Evolutionary conservation across 2,797 vertebrate species (phyloP), one percentile per base, ranked within the genome.

Genomic region (Melanotaenia boesemani): DNA sequence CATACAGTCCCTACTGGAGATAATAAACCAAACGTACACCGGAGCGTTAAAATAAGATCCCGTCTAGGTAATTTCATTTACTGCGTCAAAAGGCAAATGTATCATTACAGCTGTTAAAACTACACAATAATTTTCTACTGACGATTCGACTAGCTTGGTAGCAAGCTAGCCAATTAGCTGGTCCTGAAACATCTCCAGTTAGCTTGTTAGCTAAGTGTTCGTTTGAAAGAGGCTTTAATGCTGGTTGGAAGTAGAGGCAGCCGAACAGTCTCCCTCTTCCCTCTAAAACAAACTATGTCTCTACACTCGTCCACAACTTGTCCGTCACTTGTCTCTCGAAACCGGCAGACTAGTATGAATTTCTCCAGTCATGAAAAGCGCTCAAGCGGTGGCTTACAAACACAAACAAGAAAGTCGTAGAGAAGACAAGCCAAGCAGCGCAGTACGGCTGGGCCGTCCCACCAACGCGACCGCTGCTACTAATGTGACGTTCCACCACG

Each of bases 401-500:
- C 68, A 55, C 70, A 63, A 80, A 79, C 52, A 77, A 73, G 77
- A 74, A 74, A 39, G 81, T 55, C 28, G 76, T 52, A 26, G 8
- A 79, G 72, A 72, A 82, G 56, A 70, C 28, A 15, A 85, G 57
- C 39, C 65, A 16, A 50, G 82, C 80, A 54, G 66, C 39, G 67
- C 30, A n/a, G 59, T 60, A 71, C 88, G 54, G 71, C 79, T 67
- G 93, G 65, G 70, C 80, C 67, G 93, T 95, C 94, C 94, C 95
- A 96, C 91, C 93, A 86, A 80, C 91, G 89, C 95, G 89, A 86
- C 95, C 76, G 92, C 91, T 69, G 92, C 88, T 92, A 94, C 94
- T 93, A 94, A 94, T 90, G 95, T 97, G 94, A 96, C 95, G 95
- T 93, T 85, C 91, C 84, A 90, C 85, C 90, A 88, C 90, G 89